These are phyloP conservation scores for Mesitornis unicolor DNA, from an alignment of 2,113 vertebrate genomes.

Conservation along the genomic window DNA sequence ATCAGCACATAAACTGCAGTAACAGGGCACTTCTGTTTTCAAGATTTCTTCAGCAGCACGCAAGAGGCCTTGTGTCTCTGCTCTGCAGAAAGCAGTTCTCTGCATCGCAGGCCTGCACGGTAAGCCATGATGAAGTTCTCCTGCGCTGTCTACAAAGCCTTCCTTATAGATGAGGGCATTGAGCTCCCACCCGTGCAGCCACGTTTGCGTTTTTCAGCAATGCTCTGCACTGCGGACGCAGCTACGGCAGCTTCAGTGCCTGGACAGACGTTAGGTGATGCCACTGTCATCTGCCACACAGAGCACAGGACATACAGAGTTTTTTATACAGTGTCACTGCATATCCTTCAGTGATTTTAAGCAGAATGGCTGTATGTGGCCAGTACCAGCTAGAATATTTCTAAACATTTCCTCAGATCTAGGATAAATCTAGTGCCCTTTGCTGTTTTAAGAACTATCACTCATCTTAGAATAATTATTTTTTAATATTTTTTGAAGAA, in stretches of 20 bases:
- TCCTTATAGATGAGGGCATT: neutral
- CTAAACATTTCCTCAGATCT: neutral
- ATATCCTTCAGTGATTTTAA: neutral
- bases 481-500: neutral
- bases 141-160: neutral
- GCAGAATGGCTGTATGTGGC: neutral
- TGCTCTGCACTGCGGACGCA: rapidly evolving
- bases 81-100: neutral
- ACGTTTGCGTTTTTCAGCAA: rapidly evolving
- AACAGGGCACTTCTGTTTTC: neutral
- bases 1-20: rapidly evolving
- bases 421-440: neutral
- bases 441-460: neutral
- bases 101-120: rapidly evolving
- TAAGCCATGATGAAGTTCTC: neutral
- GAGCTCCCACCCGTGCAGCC: neutral
- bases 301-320: rapidly evolving
- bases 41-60: neutral
- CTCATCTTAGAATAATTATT: neutral
- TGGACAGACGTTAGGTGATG: rapidly evolving
- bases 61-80: rapidly evolving
- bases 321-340: too few species aligned
- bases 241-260: neutral
- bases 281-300: rapidly evolving
- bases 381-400: neutral